A percentile compares a stretch with the other conserved stretches of the same genome.
Conservation (phyloP, 2,888 invertebrate species). For the Oegoconia quadripuncta region DNA sequence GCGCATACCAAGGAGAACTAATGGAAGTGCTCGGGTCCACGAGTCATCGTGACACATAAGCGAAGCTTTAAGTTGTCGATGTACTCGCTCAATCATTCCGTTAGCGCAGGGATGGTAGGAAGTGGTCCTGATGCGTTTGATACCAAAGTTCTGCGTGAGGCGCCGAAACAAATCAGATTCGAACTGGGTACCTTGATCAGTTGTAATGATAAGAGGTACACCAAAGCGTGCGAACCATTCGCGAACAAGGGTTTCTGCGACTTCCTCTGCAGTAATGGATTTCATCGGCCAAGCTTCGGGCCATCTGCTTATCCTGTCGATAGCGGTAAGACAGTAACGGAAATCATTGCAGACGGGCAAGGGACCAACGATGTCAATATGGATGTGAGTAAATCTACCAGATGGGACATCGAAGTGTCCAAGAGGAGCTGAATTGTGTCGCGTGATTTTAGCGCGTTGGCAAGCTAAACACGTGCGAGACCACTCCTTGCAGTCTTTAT, state of each 20-base stretch:
- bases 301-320: constrained; percentile 6
- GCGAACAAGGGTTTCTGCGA: constrained; percentile 2
- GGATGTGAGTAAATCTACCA: constrained; percentile 9
- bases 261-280: constrained; percentile 10
- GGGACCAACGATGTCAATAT: constrained; percentile 12
- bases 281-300: constrained; percentile 14
- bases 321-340: neutral
- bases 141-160: constrained; percentile 19
- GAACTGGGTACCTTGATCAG: constrained; percentile 40
- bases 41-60: constrained; percentile 5
- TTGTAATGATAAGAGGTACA: constrained; percentile 26
- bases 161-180: constrained; percentile 29
- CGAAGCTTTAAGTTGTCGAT: constrained; percentile 10
- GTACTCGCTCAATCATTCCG: constrained; percentile 9
- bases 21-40: constrained; percentile 3
- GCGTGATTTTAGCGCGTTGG: constrained; percentile 8
- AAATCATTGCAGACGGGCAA: constrained; percentile 1
- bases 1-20: constrained; percentile 5
- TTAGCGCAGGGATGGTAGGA: constrained; percentile 9
- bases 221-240: constrained; percentile 13
- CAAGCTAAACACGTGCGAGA: constrained; percentile 6
- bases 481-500: constrained; percentile 5
- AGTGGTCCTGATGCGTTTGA: constrained; percentile 7
- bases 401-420: constrained; percentile 5
- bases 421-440: constrained; percentile 6